Conservation (phyloP, 2,113 vertebrate genomes). For the Ammodytes marinus region DNA sequence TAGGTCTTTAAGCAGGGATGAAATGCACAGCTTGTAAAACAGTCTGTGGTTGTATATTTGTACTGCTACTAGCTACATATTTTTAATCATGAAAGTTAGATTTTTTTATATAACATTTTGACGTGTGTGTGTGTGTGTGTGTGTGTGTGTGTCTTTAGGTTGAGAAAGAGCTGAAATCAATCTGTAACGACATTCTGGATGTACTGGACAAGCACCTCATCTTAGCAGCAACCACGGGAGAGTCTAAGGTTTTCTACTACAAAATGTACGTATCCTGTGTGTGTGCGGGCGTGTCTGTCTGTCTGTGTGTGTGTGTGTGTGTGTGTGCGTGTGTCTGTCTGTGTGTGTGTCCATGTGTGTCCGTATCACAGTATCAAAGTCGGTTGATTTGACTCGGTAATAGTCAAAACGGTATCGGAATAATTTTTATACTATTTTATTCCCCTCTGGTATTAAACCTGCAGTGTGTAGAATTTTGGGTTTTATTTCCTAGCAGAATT, state of each 20-base stretch:
- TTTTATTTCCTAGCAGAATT: no score
- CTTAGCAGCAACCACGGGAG: constrained; percentile 93
- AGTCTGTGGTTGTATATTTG: not conserved
- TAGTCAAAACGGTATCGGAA: not conserved
- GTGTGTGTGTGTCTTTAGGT: constrained; percentile 84
- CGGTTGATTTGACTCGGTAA: not conserved
- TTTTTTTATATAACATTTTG: not conserved
- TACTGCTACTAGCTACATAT: not conserved
- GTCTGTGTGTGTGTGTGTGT: not conserved
- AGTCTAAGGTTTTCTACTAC: constrained; percentile 99
- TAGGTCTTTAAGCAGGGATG: no score
- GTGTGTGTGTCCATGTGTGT: no score
- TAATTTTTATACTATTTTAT: not conserved
- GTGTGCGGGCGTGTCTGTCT: not conserved
- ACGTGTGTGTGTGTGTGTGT: not conserved
- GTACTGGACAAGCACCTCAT: constrained; percentile 99
- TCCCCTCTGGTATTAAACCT: no score
- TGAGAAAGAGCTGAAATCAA: constrained; percentile 96
- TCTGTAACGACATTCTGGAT: constrained; percentile 98
- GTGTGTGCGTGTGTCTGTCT: not conserved
- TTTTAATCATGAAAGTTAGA: not conserved
- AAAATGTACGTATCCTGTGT: constrained; percentile 89
- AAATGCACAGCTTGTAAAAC: not conserved
- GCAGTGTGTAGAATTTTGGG: no score
- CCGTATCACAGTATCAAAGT: no score